Conservation (phyloP, 1,140 invertebrate species). For the Megalonaias nervosa region DNA sequence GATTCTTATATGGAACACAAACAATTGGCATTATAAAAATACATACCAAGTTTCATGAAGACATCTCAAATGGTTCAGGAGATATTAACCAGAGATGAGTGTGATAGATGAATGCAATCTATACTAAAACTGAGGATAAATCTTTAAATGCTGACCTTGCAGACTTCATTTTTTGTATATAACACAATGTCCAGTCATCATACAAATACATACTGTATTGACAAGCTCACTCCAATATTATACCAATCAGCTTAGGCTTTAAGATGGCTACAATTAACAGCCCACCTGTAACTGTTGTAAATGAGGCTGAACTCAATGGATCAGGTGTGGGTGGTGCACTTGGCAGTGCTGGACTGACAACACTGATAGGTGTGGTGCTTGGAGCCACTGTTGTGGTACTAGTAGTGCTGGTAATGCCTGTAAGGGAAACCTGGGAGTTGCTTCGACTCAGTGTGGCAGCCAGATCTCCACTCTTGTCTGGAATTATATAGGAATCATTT, state of each 20-base stretch:
- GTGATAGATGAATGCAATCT: too few species aligned
- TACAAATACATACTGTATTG: neutral
- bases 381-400: slow-evolving; percentile 28
- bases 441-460: slow-evolving; percentile 14
- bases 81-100: too few species aligned
- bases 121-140: too few species aligned
- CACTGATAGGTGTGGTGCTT: slow-evolving; percentile 18
- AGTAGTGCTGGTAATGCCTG: slow-evolving; percentile 20
- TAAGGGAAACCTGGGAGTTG: slow-evolving; percentile 17
- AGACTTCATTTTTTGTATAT: too few species aligned
- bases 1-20: too few species aligned
- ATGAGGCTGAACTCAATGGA: neutral
- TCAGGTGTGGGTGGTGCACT: slow-evolving; percentile 31
- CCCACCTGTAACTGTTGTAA: too few species aligned
- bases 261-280: neutral
- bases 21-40: too few species aligned
- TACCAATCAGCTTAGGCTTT: neutral
- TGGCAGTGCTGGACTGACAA: slow-evolving; percentile 7
- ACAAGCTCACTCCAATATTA: neutral
- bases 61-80: too few species aligned
- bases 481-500: neutral
- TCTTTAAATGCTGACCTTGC: too few species aligned
- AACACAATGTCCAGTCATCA: too few species aligned
- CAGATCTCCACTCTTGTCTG: slow-evolving; percentile 61
- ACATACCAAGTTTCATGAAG: too few species aligned